phyloP scores from a whole-genome alignment of 2,888 invertebrate genomes.

The Hirtodrosophila duncani region DNA sequence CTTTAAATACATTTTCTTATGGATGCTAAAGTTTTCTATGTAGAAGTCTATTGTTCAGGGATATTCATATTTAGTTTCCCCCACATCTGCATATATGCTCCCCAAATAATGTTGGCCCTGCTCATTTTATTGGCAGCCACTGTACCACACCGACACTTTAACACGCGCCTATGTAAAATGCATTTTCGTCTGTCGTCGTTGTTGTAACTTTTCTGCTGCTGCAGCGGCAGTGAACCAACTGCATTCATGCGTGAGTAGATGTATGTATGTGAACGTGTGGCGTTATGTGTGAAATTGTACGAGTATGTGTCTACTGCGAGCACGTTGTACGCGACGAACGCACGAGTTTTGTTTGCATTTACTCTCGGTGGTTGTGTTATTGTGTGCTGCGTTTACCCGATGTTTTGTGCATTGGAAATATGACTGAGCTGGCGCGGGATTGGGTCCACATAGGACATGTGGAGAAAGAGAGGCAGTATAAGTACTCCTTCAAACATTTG shows the following conservation, averaged over 20 bases:
- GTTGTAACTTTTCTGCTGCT: conserved; percentile 29
- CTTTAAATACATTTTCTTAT: no score
- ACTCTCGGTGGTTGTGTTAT: conserved; percentile 47
- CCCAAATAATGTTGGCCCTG: neutral
- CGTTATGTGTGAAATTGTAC: conserved; percentile 3
- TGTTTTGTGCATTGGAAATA: no score
- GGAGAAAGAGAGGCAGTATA: neutral
- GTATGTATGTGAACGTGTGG: conserved; percentile 18
- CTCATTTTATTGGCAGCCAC: conserved; percentile 16
- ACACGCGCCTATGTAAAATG: conserved; percentile 45
- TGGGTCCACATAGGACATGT: no score
- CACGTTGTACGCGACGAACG: conserved; percentile 32
- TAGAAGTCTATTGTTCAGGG: no score
- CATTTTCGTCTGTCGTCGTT: conserved; percentile 1
- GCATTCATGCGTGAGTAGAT: conserved; percentile 59
- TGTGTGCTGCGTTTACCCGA: conserved; percentile 1
- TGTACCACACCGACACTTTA: conserved; percentile 44
- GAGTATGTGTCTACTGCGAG: conserved; percentile 14
- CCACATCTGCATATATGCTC: no score
- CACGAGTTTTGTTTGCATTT: conserved; percentile 63
- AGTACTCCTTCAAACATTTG: conserved; percentile 24
- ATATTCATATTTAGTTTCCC: no score
- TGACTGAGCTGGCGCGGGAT: no score
- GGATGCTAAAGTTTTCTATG: no score
- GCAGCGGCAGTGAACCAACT: conserved; percentile 39